These are phyloP conservation scores for Mus musculus DNA, from an alignment of 2,113 vertebrate species.

Conservation along the genomic window DNA sequence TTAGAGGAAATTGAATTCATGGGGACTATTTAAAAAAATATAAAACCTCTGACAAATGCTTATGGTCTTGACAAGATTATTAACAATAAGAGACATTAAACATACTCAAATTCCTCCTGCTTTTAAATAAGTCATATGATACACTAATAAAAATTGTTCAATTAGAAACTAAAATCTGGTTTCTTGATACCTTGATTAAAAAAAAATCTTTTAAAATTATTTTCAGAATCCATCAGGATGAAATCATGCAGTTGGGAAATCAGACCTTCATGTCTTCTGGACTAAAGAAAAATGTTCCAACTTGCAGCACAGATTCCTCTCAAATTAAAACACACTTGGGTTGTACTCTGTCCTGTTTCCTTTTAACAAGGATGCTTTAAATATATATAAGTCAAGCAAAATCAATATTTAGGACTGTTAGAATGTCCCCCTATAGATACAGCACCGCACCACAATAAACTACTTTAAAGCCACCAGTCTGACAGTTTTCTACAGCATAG, in stretches of 20 bases:
- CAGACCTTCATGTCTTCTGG: conserved; percentile 36
- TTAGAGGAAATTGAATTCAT: conserved; percentile 36
- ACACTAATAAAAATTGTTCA: conserved; percentile 24
- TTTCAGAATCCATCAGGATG: conserved; percentile 65
- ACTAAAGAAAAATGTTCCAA: conserved; percentile 19
- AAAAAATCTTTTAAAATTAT: conserved; percentile 55
- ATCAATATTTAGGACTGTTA: conserved; percentile 79
- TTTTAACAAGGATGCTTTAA: conserved; percentile 71
- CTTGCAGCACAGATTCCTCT: conserved; percentile 53
- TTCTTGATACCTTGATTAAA: conserved; percentile 45
- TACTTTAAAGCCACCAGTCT: conserved; percentile 63
- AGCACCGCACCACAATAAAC: conserved; percentile 71
- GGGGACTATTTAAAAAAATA: background rate
- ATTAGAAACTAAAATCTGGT: conserved; percentile 46
- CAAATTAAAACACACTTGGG: conserved; percentile 72
- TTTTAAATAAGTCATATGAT: conserved; percentile 33
- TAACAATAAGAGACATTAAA: background rate
- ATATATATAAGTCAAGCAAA: conserved; percentile 80
- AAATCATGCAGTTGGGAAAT: conserved; percentile 56
- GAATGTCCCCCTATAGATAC: conserved; percentile 62
- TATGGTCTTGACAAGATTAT: background rate
- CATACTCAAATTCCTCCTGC: background rate
- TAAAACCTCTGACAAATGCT: background rate
- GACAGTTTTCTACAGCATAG: conserved; percentile 61
- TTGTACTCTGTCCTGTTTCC: conserved; percentile 60